A percentile compares a stretch with the other conserved stretches of the same genome.
phyloP scores from a whole-genome alignment of 2,888 invertebrate species.

The Criorhina ranunculi region DNA sequence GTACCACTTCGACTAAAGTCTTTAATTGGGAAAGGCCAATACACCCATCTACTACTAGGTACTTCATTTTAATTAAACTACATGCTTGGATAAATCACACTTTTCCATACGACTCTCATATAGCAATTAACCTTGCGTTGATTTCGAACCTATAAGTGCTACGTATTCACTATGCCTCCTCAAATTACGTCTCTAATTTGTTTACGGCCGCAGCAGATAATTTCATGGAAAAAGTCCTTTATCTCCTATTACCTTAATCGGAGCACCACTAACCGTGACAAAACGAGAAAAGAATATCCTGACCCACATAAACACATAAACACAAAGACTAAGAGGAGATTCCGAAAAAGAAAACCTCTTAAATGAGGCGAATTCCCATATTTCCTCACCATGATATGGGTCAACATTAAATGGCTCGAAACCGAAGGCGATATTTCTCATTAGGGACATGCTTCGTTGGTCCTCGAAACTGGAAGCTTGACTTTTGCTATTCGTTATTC shows the following conservation, averaged over 20 bases:
- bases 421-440: slow-evolving; percentile 75
- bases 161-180: slow-evolving; percentile 10
- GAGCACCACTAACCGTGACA: slow-evolving; percentile 43
- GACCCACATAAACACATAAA: slow-evolving; percentile 39
- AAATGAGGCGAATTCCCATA: slow-evolving; percentile 68
- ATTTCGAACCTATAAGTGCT: slow-evolving; percentile 19
- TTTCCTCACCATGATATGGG: slow-evolving; percentile 69
- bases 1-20: too few species aligned
- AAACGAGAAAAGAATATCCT: slow-evolving; percentile 31
- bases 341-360: slow-evolving; percentile 28
- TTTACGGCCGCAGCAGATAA: slow-evolving; percentile 63
- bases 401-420: slow-evolving; percentile 75
- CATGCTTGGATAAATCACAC: slow-evolving; percentile 32
- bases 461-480: slow-evolving; percentile 53
- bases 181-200: slow-evolving; percentile 69
- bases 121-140: slow-evolving; percentile 45
- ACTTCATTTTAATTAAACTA: slow-evolving; percentile 12
- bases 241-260: slow-evolving; percentile 56
- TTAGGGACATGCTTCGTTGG: slow-evolving; percentile 72
- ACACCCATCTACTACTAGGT: background rate
- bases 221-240: slow-evolving; percentile 48
- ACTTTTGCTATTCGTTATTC: slow-evolving; percentile 56
- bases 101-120: slow-evolving; percentile 25
- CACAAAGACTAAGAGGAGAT: slow-evolving; percentile 1
- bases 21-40: too few species aligned